Percentiles rank a stretch among this genome's conserved stretches.
Evolutionary conservation across 23 tunicate species (phyloP).

Genomic region (Ascidia mentula): DNA sequence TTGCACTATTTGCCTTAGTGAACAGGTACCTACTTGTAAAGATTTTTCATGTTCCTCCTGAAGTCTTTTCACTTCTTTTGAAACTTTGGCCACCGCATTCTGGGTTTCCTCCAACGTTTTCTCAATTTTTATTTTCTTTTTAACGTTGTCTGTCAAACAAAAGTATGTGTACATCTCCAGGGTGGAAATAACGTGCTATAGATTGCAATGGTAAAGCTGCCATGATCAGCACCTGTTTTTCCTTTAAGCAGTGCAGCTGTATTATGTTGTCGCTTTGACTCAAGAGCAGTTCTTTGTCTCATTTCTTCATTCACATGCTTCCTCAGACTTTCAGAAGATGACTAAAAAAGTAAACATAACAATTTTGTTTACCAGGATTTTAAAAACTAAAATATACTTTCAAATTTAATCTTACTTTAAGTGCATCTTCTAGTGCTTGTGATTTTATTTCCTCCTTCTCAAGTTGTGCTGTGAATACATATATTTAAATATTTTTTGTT

Average conservation of each 20-base stretch:
- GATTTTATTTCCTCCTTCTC: conserved; percentile 83
- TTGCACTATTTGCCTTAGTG: no score
- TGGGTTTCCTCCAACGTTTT: conserved; percentile 66
- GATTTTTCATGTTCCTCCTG: conserved; percentile 51
- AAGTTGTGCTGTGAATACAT: conserved; percentile 44
- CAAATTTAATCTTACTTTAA: conserved; percentile 36
- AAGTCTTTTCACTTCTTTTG: conserved; percentile 58
- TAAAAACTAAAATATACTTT: neutral
- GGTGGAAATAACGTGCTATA: neutral
- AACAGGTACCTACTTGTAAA: conserved; percentile 25
- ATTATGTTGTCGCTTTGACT: conserved; percentile 67
- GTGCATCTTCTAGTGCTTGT: conserved; percentile 81
- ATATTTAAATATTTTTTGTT: neutral
- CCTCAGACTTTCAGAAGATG: conserved; percentile 65
- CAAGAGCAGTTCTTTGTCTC: conserved; percentile 75
- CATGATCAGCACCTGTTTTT: conserved; percentile 81
- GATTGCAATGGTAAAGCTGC: neutral
- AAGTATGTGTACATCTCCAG: neutral
- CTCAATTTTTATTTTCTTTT: conserved; percentile 55
- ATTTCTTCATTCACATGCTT: conserved; percentile 87
- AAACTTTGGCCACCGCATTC: conserved; percentile 50
- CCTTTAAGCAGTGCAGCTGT: conserved; percentile 65
- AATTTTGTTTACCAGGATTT: neutral
- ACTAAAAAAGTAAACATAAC: neutral
- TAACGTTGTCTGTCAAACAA: conserved; percentile 50